A percentile compares a stretch with the other conserved stretches of the same genome.
Evolutionary conservation across 2,888 invertebrate species (phyloP).

Genomic region (Drosophila meridionalis): DNA sequence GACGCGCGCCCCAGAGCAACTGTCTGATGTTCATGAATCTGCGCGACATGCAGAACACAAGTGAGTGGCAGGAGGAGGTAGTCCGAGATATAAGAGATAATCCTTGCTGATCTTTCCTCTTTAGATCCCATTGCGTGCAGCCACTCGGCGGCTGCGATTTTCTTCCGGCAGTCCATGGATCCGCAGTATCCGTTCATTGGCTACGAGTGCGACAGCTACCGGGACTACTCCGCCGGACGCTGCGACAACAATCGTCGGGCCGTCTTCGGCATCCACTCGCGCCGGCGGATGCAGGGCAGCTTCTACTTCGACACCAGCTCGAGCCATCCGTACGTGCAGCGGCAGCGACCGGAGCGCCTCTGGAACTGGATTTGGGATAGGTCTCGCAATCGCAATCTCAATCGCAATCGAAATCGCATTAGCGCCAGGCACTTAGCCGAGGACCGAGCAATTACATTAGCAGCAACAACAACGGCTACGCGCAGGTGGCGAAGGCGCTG

Average conservation of each 20-base stretch:
- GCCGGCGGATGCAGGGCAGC: slow-evolving; percentile 68
- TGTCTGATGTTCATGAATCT: slow-evolving; percentile 75
- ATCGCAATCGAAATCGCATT: neutral
- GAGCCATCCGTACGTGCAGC: slow-evolving; percentile 70
- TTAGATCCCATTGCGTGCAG: slow-evolving; percentile 84
- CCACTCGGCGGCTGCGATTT: slow-evolving; percentile 82
- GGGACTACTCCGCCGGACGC: slow-evolving; percentile 64
- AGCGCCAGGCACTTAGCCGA: slow-evolving; percentile 11
- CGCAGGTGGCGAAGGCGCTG: slow-evolving; percentile 23
- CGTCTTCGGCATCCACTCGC: slow-evolving; percentile 83
- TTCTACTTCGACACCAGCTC: slow-evolving; percentile 80
- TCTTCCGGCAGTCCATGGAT: slow-evolving; percentile 83
- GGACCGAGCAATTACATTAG: slow-evolving; percentile 9
- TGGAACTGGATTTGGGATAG: slow-evolving; percentile 15
- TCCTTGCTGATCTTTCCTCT: neutral
- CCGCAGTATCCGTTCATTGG: slow-evolving; percentile 81
- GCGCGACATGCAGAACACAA: slow-evolving; percentile 78
- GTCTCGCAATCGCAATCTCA: neutral
- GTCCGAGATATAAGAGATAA: neutral
- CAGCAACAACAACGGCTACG: neutral
- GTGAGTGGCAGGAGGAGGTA: slow-evolving; percentile 58
- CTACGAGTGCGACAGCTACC: slow-evolving; percentile 79
- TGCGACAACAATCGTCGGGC: slow-evolving; percentile 75
- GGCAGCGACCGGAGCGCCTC: slow-evolving; percentile 18
- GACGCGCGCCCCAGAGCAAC: slow-evolving; percentile 82